Evolutionary conservation across 1,140 invertebrate genomes (phyloP).

Genomic region (Drosophila nigrodunni): DNA sequence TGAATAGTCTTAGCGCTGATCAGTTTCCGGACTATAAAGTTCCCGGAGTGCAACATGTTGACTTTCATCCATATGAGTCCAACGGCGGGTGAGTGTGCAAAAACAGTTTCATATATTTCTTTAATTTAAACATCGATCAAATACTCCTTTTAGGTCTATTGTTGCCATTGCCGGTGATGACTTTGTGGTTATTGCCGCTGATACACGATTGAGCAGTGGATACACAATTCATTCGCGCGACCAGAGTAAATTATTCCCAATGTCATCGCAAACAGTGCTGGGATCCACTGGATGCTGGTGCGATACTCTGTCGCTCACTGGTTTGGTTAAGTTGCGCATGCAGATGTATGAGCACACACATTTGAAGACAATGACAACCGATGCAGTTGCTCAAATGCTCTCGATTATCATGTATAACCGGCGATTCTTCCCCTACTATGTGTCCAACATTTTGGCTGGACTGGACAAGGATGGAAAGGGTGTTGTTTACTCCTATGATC

Average conservation of each 20-base stretch:
- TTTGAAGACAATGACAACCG: constrained; percentile 96
- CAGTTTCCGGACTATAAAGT: constrained; percentile 89
- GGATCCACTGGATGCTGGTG: constrained; percentile 98
- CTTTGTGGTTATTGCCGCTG: constrained; percentile 93
- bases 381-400: constrained; percentile 97
- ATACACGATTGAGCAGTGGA: constrained; percentile 96
- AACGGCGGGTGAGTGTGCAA: constrained; percentile 89
- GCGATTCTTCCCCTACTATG: constrained; percentile 99
- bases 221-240: constrained; percentile 95
- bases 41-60: constrained; percentile 87
- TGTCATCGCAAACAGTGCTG: constrained; percentile 93
- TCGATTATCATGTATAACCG: constrained; percentile 98
- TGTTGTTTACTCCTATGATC: constrained; percentile 97
- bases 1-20: constrained; percentile 68
- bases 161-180: constrained; percentile 97
- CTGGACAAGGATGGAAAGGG: constrained; percentile 95
- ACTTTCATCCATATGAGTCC: constrained; percentile 90
- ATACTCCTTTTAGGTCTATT: constrained; percentile 87
- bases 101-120: not conserved
- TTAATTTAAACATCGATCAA: not conserved
- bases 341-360: constrained; percentile 98
- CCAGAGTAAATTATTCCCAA: constrained; percentile 92
- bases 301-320: constrained; percentile 96
- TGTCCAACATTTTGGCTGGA: constrained; percentile 97
- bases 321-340: constrained; percentile 93